Evolutionary conservation across 2,888 invertebrate genomes (phyloP).

Genomic region (Lordiphosa fenestrarum): DNA sequence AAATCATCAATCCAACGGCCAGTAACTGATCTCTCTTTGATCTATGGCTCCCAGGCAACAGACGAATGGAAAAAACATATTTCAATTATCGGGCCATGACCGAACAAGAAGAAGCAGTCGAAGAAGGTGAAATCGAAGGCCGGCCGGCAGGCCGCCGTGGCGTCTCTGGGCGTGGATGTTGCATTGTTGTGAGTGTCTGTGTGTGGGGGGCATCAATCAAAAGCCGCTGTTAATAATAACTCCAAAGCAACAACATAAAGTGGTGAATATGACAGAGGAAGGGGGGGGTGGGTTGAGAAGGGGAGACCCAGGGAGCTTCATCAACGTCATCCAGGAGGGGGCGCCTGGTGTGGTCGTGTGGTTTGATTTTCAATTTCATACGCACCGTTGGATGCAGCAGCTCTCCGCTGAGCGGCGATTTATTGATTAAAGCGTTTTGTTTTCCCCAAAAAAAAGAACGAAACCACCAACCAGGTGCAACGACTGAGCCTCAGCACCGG

Average conservation of each 20-base stretch:
- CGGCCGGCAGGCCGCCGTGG: slow-evolving; percentile 29
- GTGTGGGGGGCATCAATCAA: slow-evolving; percentile 66
- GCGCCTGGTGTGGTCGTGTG: slow-evolving; percentile 62
- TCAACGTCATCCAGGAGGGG: slow-evolving; percentile 48
- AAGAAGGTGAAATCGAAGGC: slow-evolving; percentile 25
- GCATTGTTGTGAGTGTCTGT: slow-evolving; percentile 20
- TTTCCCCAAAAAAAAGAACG: slow-evolving; percentile 1
- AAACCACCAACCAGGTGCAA: slow-evolving; percentile 18
- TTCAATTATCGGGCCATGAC: slow-evolving; percentile 73
- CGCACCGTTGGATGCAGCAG: slow-evolving; percentile 67
- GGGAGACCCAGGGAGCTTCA: slow-evolving; percentile 52
- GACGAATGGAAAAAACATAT: slow-evolving; percentile 54
- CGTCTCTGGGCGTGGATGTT: slow-evolving; percentile 22
- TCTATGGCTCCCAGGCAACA: slow-evolving; percentile 33
- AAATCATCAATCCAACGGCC: slow-evolving; percentile 57
- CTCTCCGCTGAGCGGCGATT: slow-evolving; percentile 43
- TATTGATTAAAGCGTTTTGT: slow-evolving; percentile 61
- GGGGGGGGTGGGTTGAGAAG: slow-evolving; percentile 16
- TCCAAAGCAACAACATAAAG: slow-evolving; percentile 36
- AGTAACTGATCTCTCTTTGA: slow-evolving; percentile 49
- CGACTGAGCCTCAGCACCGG: slow-evolving; percentile 29
- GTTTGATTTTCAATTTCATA: slow-evolving; percentile 60
- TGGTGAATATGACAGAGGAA: slow-evolving; percentile 2
- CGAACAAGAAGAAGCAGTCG: slow-evolving; percentile 36
- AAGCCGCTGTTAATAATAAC: slow-evolving; percentile 64